Evolutionary conservation across 2,113 vertebrate species (phyloP).

Genomic region (Hucho hucho): DNA sequence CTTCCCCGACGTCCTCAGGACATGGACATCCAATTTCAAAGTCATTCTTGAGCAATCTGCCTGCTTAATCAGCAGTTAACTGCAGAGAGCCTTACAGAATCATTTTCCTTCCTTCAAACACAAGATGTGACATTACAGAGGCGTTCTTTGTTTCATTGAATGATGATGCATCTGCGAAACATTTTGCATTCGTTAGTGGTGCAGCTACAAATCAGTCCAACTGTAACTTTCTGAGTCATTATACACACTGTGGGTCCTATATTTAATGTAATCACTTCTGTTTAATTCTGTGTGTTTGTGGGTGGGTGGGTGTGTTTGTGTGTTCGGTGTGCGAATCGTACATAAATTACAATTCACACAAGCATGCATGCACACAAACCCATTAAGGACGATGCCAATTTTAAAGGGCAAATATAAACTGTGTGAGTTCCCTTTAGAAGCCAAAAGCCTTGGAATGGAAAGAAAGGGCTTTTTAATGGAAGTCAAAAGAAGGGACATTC

Average conservation of each 20-base stretch:
- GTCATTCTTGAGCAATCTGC: too few relatives aligned
- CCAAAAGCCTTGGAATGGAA: conserved; percentile 43
- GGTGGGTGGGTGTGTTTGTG: background rate
- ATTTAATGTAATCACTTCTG: background rate
- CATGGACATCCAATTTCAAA: too few relatives aligned
- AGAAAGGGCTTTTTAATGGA: conserved; percentile 51
- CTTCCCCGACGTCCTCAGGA: too few relatives aligned
- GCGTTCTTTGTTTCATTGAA: conserved; percentile 17
- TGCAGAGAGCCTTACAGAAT: too few relatives aligned
- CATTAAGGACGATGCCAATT: background rate
- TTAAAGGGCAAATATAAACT: conserved; percentile 19
- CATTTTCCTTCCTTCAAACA: too few relatives aligned
- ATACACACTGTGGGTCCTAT: conserved; percentile 22
- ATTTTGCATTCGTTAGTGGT: conserved; percentile 32
- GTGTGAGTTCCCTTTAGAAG: conserved; percentile 24
- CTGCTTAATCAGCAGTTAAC: too few relatives aligned
- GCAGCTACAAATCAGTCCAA: conserved; percentile 34
- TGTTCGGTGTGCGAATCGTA: background rate
- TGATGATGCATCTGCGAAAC: conserved; percentile 12
- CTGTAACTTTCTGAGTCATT: too few relatives aligned
- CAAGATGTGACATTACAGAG: background rate
- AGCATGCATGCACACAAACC: background rate
- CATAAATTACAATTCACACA: background rate
- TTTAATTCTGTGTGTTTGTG: background rate
- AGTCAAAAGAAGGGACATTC: conserved; percentile 50